Percentiles rank a stretch among this genome's conserved stretches.
These are phyloP conservation scores for Troglohyphantes excavatus DNA, from an alignment of 2,888 invertebrate genomes.

Conservation along the genomic window DNA sequence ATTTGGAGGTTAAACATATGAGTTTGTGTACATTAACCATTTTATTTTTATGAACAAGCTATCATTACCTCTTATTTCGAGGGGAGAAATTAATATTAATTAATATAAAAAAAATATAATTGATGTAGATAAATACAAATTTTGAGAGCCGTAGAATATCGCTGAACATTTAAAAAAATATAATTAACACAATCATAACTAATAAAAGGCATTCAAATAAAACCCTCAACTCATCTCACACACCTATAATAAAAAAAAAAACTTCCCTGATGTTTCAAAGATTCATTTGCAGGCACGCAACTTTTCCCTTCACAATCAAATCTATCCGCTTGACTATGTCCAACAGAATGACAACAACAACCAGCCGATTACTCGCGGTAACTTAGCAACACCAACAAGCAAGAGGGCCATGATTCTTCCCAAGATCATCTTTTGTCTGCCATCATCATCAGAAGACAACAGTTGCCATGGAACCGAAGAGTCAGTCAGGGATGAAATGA, in stretches of 20 bases:
- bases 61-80: too few relatives aligned
- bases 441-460: conserved; percentile 59
- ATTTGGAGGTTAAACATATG: too few relatives aligned
- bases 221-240: background rate
- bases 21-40: too few relatives aligned
- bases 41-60: too few relatives aligned
- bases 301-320: background rate
- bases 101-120: too few relatives aligned
- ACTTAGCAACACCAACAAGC: background rate
- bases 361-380: background rate
- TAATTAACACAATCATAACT: too few relatives aligned
- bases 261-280: background rate
- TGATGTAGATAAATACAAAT: too few relatives aligned
- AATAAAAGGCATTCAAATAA: background rate
- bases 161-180: too few relatives aligned
- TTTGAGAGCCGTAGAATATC: too few relatives aligned
- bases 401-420: conserved; percentile 19
- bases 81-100: too few relatives aligned
- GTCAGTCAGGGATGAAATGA: conserved; percentile 77
- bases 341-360: background rate
- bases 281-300: background rate
- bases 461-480: conserved; percentile 52
- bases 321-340: conserved; percentile 9
- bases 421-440: conserved; percentile 42
- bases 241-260: background rate